Base-by-base conservation (phyloP, 2,888 invertebrate genomes). In the Drosophila nr. fundita region DNA sequence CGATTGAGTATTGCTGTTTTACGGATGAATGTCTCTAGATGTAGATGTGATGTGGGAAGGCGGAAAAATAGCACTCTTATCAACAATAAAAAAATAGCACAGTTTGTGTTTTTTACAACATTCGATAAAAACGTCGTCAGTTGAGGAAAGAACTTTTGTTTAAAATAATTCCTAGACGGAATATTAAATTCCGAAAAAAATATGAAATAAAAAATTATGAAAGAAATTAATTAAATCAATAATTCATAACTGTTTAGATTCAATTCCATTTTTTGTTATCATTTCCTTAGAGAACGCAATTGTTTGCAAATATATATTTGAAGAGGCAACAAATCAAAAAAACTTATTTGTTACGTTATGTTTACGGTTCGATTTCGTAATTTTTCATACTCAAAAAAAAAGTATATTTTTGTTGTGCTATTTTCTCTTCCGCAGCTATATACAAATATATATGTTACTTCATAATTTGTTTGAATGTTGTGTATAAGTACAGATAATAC, bases 381-480 rank as follows among this genome's bases (percentile, higher is more conserved):
- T n/a, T 40, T n/a, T 40, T 40, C 38, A n/a, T n/a, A 10, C 4
- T 38, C 3, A 18, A 38, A 38, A 36, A 18, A 36, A 38, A 7
- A 18, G 1, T 18, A 3, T 8, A 38, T 8, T 38, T 18, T 2
- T 3, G 8, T n/a, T 8, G n/a, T n/a, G 40, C n/a, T n/a, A 40
- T 40, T 40, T n/a, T 40, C 4, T 40, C n/a, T n/a, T n/a, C n/a
- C 8, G 38, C n/a, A 11, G 10, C 32, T 32, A 32, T 32, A 32
- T 32, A 48, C n/a, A 40, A 32, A 48, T 27, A 58, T 38, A 52
- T 58, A 54, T 59, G 32, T 53, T 60, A 30, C 60, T 59, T 62
- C 32, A 68, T 18, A 24, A 50, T 30, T 40, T 52, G 1, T 10
- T 55, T 48, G 40, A 53, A n/a, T 40, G n/a, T n/a, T 10, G 10